A percentile compares a stretch with the other conserved stretches of the same genome.
Conservation (phyloP, 2,113 vertebrate species). For the Malurus cyaneus region DNA sequence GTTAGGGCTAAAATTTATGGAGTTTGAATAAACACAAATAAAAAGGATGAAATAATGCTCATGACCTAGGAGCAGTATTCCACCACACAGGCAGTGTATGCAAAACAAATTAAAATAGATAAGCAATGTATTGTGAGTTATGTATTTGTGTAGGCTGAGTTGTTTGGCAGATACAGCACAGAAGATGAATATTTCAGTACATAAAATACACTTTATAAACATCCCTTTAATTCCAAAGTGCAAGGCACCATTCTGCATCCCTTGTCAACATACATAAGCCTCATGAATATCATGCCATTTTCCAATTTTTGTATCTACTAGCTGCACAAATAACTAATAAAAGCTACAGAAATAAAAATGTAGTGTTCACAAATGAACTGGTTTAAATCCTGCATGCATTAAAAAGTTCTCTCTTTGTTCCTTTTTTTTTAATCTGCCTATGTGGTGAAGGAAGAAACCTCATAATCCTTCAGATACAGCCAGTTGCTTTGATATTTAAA, state of each 20-base stretch:
- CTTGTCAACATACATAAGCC: neutral
- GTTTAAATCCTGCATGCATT: neutral
- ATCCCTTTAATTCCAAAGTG: neutral
- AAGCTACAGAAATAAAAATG: neutral
- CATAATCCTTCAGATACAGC: neutral
- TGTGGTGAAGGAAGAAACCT: neutral
- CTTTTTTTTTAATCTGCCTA: neutral
- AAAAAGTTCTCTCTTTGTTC: neutral
- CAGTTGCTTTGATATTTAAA: conserved; percentile 1
- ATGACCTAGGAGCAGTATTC: neutral
- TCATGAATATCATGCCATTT: neutral
- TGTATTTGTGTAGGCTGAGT: neutral
- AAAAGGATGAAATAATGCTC: neutral
- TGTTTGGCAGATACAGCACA: neutral
- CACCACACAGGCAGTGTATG: neutral
- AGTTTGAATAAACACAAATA: neutral
- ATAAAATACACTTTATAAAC: neutral
- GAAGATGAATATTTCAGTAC: neutral
- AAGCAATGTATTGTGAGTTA: neutral
- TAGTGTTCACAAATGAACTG: neutral
- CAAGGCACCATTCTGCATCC: neutral
- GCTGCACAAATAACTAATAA: neutral
- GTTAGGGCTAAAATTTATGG: neutral
- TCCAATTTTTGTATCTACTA: neutral
- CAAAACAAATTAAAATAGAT: conserved; percentile 6